Conservation (phyloP, 1,140 invertebrate species). For the Drosophila ambigua region DNA sequence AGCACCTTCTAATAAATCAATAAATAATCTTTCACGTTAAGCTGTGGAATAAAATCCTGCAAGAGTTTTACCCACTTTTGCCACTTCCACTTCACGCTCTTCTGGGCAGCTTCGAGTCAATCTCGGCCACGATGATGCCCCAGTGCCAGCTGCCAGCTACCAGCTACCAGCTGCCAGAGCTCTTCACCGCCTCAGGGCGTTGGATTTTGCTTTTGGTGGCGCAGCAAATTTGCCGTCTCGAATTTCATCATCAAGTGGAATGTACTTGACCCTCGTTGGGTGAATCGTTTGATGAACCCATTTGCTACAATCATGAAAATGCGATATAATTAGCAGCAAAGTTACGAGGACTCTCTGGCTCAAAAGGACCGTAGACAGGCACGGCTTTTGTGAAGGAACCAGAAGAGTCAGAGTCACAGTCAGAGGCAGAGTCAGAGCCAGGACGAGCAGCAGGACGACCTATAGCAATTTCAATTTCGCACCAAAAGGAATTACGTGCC, state of each 20-base stretch:
- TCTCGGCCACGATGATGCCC: no score
- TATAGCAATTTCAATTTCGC: conserved; percentile 55
- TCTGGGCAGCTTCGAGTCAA: no score
- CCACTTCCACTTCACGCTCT: no score
- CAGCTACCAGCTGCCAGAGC: no score
- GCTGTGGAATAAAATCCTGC: no score
- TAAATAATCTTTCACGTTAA: no score
- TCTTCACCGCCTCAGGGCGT: background rate
- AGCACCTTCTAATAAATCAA: no score
- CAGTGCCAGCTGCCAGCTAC: no score
- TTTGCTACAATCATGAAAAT: conserved; percentile 52
- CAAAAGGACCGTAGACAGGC: conserved; percentile 32
- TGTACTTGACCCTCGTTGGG: conserved; percentile 43
- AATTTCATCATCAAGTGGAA: conserved; percentile 18
- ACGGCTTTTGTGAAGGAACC: no score
- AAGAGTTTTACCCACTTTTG: no score
- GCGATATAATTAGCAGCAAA: conserved; percentile 51
- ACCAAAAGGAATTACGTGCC: conserved; percentile 56
- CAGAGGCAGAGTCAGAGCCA: background rate
- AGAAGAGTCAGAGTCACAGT: no score
- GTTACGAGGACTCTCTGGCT: conserved; percentile 30
- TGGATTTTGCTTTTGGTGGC: conserved; percentile 6
- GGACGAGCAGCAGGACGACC: conserved; percentile 28
- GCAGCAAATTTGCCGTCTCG: background rate
- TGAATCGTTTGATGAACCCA: conserved; percentile 51